phyloP scores from a whole-genome alignment of 2,888 invertebrate genomes.

The Entomobrya proxima region DNA sequence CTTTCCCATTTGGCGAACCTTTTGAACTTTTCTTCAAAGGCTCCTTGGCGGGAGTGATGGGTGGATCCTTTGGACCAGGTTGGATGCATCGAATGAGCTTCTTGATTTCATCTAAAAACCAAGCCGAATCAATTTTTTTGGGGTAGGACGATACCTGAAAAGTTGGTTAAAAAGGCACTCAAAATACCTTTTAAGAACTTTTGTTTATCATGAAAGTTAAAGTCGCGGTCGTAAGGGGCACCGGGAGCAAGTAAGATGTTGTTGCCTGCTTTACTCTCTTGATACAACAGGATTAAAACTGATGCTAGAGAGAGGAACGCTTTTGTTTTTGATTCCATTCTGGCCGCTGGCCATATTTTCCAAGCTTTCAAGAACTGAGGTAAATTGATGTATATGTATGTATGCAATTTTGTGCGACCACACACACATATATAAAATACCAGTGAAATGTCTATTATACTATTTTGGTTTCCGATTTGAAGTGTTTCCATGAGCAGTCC shows the following conservation, averaged over 20 bases:
- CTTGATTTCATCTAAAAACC: slow-evolving; percentile 18
- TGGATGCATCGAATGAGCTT: slow-evolving; percentile 33
- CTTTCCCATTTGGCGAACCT: background rate
- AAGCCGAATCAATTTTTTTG: background rate
- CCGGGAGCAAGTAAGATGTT: background rate
- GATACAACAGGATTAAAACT: too few relatives aligned
- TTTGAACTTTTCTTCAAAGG: background rate
- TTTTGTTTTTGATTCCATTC: too few relatives aligned
- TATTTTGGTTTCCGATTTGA: too few relatives aligned
- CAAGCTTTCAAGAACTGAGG: too few relatives aligned
- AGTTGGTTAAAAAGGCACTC: background rate
- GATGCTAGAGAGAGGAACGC: too few relatives aligned
- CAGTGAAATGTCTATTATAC: too few relatives aligned
- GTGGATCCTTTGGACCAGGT: background rate
- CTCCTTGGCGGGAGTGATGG: background rate
- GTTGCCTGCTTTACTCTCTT: background rate
- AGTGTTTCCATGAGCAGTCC: too few relatives aligned
- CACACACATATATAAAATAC: too few relatives aligned
- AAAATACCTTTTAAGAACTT: slow-evolving; percentile 20
- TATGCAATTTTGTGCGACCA: too few relatives aligned
- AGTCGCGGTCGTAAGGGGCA: background rate
- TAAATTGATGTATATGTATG: too few relatives aligned
- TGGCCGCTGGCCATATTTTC: too few relatives aligned
- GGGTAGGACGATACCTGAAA: too few relatives aligned
- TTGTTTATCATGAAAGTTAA: slow-evolving; percentile 43